phyloP scores from a whole-genome alignment of 2,888 invertebrate genomes.

The Pollenia amentaria region DNA sequence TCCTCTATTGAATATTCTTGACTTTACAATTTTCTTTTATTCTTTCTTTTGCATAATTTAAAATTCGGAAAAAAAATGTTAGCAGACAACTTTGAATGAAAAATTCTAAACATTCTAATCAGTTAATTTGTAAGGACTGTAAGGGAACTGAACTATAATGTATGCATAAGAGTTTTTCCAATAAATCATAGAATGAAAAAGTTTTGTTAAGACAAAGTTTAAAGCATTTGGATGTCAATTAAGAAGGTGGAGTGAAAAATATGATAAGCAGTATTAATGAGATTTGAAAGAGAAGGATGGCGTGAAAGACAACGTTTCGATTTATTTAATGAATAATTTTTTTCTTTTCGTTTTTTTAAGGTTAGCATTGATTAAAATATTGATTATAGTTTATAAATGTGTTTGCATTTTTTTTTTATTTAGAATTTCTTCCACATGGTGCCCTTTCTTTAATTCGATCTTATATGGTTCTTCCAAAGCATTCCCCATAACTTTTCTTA shows the following conservation, averaged over 20 bases:
- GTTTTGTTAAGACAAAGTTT: slow-evolving; percentile 7
- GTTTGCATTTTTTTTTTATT: too few species aligned
- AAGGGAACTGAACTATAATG: not conserved
- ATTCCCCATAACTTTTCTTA: too few species aligned
- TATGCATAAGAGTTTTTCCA: slow-evolving; percentile 6
- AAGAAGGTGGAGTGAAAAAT: not conserved
- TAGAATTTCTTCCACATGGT: too few species aligned
- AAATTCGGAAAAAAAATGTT: not conserved
- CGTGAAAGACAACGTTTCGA: too few species aligned
- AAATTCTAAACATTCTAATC: slow-evolving; percentile 19
- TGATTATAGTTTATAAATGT: too few species aligned
- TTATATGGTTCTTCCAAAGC: too few species aligned
- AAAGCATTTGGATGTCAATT: slow-evolving; percentile 8
- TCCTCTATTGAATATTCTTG: slow-evolving; percentile 19
- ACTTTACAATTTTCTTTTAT: not conserved
- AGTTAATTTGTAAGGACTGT: slow-evolving; percentile 37
- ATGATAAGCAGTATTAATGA: slow-evolving; percentile 13
- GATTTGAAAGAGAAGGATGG: slow-evolving; percentile 3
- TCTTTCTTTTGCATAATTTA: not conserved
- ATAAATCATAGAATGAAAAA: slow-evolving; percentile 49
- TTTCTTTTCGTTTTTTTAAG: too few species aligned
- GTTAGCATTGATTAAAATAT: too few species aligned
- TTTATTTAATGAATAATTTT: too few species aligned
- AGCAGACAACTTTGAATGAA: slow-evolving; percentile 2
- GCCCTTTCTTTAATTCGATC: too few species aligned